phyloP scores from a whole-genome alignment of 2,888 invertebrate genomes.

The Macrostomum cliftonense region DNA sequence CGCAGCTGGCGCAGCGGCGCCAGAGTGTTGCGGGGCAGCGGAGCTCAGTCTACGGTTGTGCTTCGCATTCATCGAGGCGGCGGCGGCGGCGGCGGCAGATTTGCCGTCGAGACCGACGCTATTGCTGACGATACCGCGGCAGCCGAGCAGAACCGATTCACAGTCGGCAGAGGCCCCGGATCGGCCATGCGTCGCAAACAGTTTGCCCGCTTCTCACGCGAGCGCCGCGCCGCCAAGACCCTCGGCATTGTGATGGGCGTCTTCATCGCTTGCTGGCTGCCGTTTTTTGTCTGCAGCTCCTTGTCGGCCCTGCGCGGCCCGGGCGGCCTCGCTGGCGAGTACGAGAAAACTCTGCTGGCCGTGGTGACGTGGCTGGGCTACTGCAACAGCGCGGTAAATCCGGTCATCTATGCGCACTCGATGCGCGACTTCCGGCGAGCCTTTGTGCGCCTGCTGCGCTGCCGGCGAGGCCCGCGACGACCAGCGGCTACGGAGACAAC shows the following conservation, averaged over 20 bases:
- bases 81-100: not conserved
- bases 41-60: slow-evolving; percentile 49
- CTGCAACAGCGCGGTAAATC: slow-evolving; percentile 41
- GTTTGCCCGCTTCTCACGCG: slow-evolving; percentile 76
- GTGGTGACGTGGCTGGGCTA: slow-evolving; percentile 37
- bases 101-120: not conserved
- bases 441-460: slow-evolving; percentile 58
- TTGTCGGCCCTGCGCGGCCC: slow-evolving; percentile 63
- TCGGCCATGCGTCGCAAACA: slow-evolving; percentile 48
- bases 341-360: slow-evolving; percentile 25
- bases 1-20: slow-evolving; percentile 71
- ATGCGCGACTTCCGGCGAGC: slow-evolving; percentile 76
- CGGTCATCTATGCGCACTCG: slow-evolving; percentile 91
- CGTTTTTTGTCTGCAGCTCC: slow-evolving; percentile 83
- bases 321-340: slow-evolving; percentile 36
- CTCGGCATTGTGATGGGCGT: slow-evolving; percentile 89
- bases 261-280: slow-evolving; percentile 88
- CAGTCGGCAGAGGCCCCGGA: too few relatives aligned
- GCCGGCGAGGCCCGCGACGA: too few relatives aligned
- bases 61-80: slow-evolving; percentile 82
- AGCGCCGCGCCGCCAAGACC: slow-evolving; percentile 90
- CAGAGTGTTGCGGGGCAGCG: slow-evolving; percentile 46
- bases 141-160: too few relatives aligned
- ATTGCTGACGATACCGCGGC: too few relatives aligned
- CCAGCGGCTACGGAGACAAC: too few relatives aligned